Evolutionary conservation across 2,113 vertebrate genomes (phyloP).

Genomic region (Carassius gibelio): DNA sequence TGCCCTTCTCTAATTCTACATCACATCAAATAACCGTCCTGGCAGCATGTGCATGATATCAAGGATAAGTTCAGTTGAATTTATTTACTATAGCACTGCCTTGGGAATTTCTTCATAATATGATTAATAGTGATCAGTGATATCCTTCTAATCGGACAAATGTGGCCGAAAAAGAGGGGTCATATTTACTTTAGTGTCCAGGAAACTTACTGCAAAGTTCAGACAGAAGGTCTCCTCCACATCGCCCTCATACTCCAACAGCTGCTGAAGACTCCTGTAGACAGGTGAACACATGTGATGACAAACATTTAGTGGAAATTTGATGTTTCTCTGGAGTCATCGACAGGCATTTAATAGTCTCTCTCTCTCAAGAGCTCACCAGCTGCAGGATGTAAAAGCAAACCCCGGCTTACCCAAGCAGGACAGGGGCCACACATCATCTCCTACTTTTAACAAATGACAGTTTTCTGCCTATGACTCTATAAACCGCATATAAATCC

Average conservation of each 20-base stretch:
- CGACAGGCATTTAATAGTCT: background rate
- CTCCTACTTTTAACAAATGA: conserved; percentile 6
- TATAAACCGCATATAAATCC: background rate
- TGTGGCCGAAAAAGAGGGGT: background rate
- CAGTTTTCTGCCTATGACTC: background rate
- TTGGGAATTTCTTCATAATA: background rate
- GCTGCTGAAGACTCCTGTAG: conserved; percentile 90
- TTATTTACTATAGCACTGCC: background rate
- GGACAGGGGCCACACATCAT: background rate
- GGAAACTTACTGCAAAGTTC: conserved; percentile 89
- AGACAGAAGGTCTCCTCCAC: conserved; percentile 93
- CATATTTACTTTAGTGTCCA: background rate
- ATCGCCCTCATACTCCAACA: conserved; percentile 89
- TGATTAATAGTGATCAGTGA: background rate
- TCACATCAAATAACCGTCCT: background rate
- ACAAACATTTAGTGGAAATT: background rate
- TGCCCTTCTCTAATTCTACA: background rate
- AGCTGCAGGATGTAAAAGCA: conserved; percentile 23
- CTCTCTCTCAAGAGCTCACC: background rate
- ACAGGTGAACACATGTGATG: background rate
- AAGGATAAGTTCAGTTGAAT: background rate
- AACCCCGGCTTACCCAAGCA: conserved; percentile 3
- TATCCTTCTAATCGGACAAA: background rate
- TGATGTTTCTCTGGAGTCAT: background rate
- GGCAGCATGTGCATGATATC: background rate